Conservation (phyloP, 1,140 invertebrate species). For the Rhynchophorus ferrugineus region DNA sequence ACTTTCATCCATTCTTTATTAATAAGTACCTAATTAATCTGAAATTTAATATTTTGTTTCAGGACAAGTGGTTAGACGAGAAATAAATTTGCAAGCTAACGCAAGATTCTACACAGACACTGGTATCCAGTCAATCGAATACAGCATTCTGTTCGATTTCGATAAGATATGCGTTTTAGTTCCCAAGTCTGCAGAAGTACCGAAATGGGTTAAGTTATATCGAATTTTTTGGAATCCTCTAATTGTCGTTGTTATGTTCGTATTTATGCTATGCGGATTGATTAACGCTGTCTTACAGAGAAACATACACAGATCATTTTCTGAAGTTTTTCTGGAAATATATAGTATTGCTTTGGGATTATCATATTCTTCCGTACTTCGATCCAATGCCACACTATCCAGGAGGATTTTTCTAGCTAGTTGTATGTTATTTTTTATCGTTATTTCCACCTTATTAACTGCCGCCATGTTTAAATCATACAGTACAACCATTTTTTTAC, state of each 20-base stretch:
- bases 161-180: conserved; percentile 10
- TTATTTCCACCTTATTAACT: neutral
- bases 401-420: neutral
- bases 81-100: neutral
- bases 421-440: neutral
- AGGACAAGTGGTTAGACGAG: neutral
- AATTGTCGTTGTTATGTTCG: neutral
- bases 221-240: neutral
- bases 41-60: too few relatives aligned
- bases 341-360: neutral
- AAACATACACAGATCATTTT: neutral
- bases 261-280: neutral
- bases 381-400: neutral
- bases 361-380: neutral
- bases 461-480: neutral
- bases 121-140: neutral
- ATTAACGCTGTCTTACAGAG: neutral
- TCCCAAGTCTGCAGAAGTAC: conserved; percentile 1
- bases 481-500: neutral
- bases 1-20: too few relatives aligned
- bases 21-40: too few relatives aligned
- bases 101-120: neutral
- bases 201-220: conserved; percentile 3
- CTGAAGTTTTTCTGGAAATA: neutral
- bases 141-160: neutral